Evolutionary conservation across 2,888 invertebrate species (phyloP), one percentile per base, ranked within the genome.

Genomic region (Orthosia incerta): DNA sequence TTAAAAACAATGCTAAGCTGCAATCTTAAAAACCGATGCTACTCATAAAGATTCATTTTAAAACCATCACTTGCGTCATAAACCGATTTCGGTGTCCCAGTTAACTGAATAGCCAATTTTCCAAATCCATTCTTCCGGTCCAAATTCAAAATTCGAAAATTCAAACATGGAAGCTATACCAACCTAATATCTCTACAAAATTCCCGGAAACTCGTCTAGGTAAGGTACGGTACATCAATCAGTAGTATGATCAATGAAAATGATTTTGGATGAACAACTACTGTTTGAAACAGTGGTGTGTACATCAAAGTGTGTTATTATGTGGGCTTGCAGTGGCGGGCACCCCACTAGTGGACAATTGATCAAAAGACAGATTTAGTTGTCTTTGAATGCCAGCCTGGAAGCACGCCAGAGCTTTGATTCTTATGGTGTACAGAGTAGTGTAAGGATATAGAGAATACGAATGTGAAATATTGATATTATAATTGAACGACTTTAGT

Each of bases 391-490:
- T 86, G 85, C 84, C 78, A 80, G 74, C n/a, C 86, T 86, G 86
- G 93, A 93, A 79, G 80, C 72, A 78, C 87, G 93, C 93, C 93
- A 94, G 90, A 78, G 89, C 93, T 93, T 94, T 92, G 92, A 92
- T 93, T 94, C 92, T 90, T 87, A 83, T 74, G 71, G 73, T 74
- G 53, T 75, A 73, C 74, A 93, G 93, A 91, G 86, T 88, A 90
- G 62, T 63, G 65, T 7, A 1, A 4, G 11, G 1, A 15, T 31
- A 39, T 31, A 89, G 88, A 89, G 79, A 39, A 39, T 39, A 9
- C 39, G 39, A 39, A 39, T 3, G 31, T 31, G 31, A 31, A 31
- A 7, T 39, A 1, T 39, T 39, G 39, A 39, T 39, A 9, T 9
- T 1, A 9, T 39, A 39, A 39, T 39, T 4, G 1, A 39, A 39